These are phyloP conservation scores for Oligia strigilis DNA, from an alignment of 2,888 invertebrate species.

Conservation along the genomic window DNA sequence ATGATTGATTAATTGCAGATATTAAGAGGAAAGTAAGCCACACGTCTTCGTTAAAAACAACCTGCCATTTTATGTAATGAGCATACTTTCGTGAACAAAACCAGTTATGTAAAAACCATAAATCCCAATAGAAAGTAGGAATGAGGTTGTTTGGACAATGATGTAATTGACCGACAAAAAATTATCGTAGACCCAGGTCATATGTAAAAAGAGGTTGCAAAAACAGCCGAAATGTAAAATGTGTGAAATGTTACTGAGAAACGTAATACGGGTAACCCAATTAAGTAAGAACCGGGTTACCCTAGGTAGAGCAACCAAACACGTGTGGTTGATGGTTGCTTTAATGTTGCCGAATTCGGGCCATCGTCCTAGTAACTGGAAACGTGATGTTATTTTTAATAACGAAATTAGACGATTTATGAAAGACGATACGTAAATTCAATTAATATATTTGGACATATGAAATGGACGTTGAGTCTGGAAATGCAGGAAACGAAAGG, in stretches of 20 bases:
- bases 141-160: constrained; percentile 63
- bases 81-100: constrained; percentile 56
- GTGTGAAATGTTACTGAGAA: constrained; percentile 73
- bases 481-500: constrained; percentile 9
- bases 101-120: constrained; percentile 64
- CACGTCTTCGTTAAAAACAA: constrained; percentile 39
- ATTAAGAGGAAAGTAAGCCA: constrained; percentile 49
- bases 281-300: constrained; percentile 83
- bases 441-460: constrained; percentile 34
- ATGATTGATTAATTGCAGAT: constrained; percentile 39
- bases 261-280: constrained; percentile 76
- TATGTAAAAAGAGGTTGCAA: constrained; percentile 73
- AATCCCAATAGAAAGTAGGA: constrained; percentile 65
- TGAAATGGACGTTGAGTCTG: background rate
- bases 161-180: constrained; percentile 59
- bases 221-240: constrained; percentile 72
- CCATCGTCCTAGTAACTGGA: constrained; percentile 49
- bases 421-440: constrained; percentile 52
- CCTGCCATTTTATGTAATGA: constrained; percentile 62
- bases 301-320: constrained; percentile 67
- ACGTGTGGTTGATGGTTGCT: constrained; percentile 55
- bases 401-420: constrained; percentile 42
- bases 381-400: constrained; percentile 59
- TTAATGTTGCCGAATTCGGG: constrained; percentile 57
- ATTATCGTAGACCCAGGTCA: constrained; percentile 43